A percentile compares a stretch with the other conserved stretches of the same genome.
phyloP scores from a whole-genome alignment of 2,113 vertebrate species.

The Tachycineta bicolor region DNA sequence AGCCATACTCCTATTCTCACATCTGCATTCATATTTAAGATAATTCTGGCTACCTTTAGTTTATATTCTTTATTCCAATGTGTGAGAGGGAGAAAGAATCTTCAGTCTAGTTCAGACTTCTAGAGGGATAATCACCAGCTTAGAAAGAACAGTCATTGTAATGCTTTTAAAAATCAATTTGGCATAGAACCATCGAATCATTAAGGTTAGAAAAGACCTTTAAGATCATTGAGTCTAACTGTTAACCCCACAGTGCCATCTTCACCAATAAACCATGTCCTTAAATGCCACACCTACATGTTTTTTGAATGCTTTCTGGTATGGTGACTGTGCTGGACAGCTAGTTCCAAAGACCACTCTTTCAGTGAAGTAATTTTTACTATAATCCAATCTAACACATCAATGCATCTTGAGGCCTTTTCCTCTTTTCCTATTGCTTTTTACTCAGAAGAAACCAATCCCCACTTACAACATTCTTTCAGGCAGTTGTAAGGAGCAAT shows the following conservation, averaged over 20 bases:
- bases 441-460: background rate
- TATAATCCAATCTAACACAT: background rate
- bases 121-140: background rate
- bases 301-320: background rate
- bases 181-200: background rate
- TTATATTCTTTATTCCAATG: background rate
- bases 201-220: background rate
- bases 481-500: background rate
- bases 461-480: background rate
- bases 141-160: background rate
- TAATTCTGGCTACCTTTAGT: background rate
- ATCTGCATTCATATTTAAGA: background rate
- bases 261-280: background rate
- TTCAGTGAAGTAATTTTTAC: background rate
- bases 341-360: background rate
- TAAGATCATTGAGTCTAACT: background rate
- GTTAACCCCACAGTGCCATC: background rate
- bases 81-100: background rate
- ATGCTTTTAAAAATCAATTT: background rate
- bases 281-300: background rate
- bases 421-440: background rate
- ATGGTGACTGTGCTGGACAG: background rate
- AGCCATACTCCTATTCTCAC: background rate
- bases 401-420: background rate
- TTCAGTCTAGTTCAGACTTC: background rate